Evolutionary conservation across 1,140 invertebrate genomes (phyloP).

Genomic region (Maconellicoccus hirsutus): DNA sequence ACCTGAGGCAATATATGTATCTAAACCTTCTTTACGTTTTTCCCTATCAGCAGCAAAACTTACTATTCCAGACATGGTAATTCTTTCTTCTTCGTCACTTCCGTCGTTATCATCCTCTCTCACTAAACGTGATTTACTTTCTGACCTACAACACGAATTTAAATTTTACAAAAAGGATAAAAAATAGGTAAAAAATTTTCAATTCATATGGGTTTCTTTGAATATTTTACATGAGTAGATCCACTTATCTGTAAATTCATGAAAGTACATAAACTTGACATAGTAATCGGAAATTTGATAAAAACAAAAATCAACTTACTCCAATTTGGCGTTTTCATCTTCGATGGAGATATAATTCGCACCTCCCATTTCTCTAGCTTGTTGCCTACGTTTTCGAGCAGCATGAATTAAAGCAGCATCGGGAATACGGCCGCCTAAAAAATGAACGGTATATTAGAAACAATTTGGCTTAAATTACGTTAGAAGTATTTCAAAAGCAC

Average conservation of each 20-base stretch:
- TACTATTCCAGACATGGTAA: slow-evolving; percentile 64
- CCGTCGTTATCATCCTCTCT: slow-evolving; percentile 82
- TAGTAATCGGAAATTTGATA: no score
- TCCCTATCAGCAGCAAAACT: slow-evolving; percentile 59
- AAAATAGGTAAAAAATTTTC: background rate
- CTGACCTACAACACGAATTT: background rate
- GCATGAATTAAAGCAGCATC: slow-evolving; percentile 94
- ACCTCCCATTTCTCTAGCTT: slow-evolving; percentile 68
- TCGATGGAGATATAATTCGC: slow-evolving; percentile 57
- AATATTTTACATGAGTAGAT: background rate
- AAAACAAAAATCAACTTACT: slow-evolving; percentile 1
- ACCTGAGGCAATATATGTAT: slow-evolving; percentile 20
- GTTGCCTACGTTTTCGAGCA: slow-evolving; percentile 79
- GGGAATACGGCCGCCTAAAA: slow-evolving; percentile 71
- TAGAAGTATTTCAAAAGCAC: no score
- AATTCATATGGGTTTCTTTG: no score
- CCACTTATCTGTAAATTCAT: no score
- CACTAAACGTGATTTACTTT: slow-evolving; percentile 41
- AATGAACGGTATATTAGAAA: background rate
- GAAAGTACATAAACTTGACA: no score
- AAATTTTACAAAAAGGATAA: background rate
- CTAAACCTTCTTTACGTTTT: slow-evolving; percentile 38
- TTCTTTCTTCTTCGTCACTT: slow-evolving; percentile 60
- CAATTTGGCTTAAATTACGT: no score
- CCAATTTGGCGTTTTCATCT: slow-evolving; percentile 36